Evolutionary conservation across 2,797 vertebrate genomes (phyloP).

Genomic region (Betta splendens): DNA sequence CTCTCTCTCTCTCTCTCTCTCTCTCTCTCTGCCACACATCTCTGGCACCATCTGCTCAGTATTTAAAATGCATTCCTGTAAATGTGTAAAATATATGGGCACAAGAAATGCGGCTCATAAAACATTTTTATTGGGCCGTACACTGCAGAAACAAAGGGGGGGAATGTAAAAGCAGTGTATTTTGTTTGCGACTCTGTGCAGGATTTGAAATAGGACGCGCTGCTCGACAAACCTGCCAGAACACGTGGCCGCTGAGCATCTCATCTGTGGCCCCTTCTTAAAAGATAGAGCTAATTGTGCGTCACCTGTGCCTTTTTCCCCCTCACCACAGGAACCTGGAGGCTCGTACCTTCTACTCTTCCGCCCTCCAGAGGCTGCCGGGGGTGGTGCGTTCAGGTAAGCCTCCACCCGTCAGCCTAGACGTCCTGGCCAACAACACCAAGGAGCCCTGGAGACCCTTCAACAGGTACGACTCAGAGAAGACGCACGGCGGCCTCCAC

Average conservation of each 20-base stretch:
- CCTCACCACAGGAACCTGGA: constrained; percentile 82
- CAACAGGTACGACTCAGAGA: constrained; percentile 76
- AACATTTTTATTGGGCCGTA: constrained; percentile 35
- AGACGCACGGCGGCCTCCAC: fast-evolving
- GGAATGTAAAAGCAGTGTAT: neutral
- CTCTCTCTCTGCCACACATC: constrained; percentile 13
- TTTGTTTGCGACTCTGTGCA: constrained; percentile 11
- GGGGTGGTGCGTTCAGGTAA: constrained; percentile 78
- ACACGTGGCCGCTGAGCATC: neutral
- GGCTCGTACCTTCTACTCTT: constrained; percentile 85
- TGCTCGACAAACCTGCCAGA: no score
- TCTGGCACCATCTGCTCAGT: constrained; percentile 67
- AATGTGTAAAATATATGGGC: constrained; percentile 60
- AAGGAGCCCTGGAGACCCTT: constrained; percentile 74
- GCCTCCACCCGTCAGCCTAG: constrained; percentile 5
- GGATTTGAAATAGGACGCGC: no score
- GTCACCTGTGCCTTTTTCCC: constrained; percentile 29
- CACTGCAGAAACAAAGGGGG: constrained; percentile 47
- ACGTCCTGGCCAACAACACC: neutral
- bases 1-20: constrained; percentile 26
- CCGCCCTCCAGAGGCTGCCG: constrained; percentile 83
- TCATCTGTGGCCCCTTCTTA: neutral
- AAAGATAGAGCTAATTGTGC: neutral
- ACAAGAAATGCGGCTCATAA: constrained; percentile 47
- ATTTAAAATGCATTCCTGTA: constrained; percentile 53